These are phyloP conservation scores for Sorex fumeus DNA, from an alignment of 2,113 vertebrate species.

Conservation along the genomic window DNA sequence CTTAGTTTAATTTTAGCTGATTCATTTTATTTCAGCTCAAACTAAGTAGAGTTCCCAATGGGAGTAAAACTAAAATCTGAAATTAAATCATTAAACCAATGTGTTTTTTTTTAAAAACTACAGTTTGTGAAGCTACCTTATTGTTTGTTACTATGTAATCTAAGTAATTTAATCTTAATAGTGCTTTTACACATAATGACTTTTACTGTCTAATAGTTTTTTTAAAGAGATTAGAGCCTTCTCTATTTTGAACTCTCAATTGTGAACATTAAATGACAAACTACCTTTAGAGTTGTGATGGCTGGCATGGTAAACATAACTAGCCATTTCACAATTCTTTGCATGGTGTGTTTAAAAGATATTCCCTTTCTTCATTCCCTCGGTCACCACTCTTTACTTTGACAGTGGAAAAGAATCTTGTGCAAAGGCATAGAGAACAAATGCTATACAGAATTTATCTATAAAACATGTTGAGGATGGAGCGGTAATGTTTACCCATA, in stretches of 20 bases:
- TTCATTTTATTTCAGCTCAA: conserved; percentile 69
- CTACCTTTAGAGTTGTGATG: conserved; percentile 52
- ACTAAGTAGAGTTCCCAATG: conserved; percentile 58
- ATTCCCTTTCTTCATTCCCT: background rate
- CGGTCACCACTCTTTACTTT: conserved; percentile 60
- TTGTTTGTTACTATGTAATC: conserved; percentile 14
- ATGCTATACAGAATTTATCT: conserved; percentile 81
- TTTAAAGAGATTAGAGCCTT: conserved; percentile 33
- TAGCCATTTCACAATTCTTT: conserved; percentile 64
- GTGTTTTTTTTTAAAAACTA: conserved; percentile 72
- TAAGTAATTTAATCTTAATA: background rate
- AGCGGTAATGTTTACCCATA: conserved; percentile 82
- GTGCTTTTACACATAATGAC: conserved; percentile 50
- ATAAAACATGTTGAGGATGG: conserved; percentile 75
- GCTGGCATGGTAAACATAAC: conserved; percentile 71
- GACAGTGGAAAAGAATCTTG: conserved; percentile 66
- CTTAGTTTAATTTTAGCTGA: conserved; percentile 55
- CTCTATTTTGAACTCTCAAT: conserved; percentile 67
- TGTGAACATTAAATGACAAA: conserved; percentile 69
- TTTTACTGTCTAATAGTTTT: conserved; percentile 57
- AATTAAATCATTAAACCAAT: conserved; percentile 64
- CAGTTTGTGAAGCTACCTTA: conserved; percentile 46
- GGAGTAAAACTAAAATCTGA: conserved; percentile 25
- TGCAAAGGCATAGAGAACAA: conserved; percentile 77
- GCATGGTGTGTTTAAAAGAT: conserved; percentile 54